Evolutionary conservation across 2,797 vertebrate species (phyloP).

Genomic region (Amphiprion clarkii): DNA sequence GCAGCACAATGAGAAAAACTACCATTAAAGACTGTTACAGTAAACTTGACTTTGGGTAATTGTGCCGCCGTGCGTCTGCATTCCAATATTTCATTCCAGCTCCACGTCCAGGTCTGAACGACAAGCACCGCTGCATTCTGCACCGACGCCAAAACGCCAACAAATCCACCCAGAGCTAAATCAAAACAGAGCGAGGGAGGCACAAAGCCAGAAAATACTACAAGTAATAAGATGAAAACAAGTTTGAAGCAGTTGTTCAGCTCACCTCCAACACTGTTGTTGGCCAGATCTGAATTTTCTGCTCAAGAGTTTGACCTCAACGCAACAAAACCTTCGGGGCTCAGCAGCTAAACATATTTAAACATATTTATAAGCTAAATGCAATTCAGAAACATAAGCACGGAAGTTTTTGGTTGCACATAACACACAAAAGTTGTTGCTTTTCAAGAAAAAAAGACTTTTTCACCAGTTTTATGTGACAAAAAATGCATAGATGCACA

Average conservation of each 20-base stretch:
- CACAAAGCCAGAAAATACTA: neutral
- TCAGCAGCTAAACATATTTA: too few relatives aligned
- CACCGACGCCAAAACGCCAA: conserved; percentile 16
- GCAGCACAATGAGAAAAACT: conserved; percentile 16
- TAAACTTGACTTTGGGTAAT: conserved; percentile 51
- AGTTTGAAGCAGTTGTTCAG: neutral
- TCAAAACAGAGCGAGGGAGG: conserved; percentile 14
- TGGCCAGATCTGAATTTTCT: too few relatives aligned
- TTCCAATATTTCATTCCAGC: conserved; percentile 55
- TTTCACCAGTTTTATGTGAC: too few relatives aligned
- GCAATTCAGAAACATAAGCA: too few relatives aligned
- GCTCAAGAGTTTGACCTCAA: too few relatives aligned
- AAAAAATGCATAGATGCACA: too few relatives aligned
- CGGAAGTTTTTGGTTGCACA: too few relatives aligned
- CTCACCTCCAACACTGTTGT: neutral
- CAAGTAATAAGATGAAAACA: neutral
- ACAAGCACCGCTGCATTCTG: conserved; percentile 42
- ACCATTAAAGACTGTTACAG: conserved; percentile 43
- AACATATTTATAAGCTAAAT: too few relatives aligned
- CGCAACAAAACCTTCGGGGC: too few relatives aligned
- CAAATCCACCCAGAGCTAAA: conserved; percentile 21
- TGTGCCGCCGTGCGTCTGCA: conserved; percentile 14
- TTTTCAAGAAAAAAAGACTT: too few relatives aligned
- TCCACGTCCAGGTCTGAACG: conserved; percentile 40
- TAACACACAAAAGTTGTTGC: too few relatives aligned